These are phyloP conservation scores for Malaclemys terrapin DNA, from an alignment of 2,113 vertebrate genomes.

Conservation along the genomic window DNA sequence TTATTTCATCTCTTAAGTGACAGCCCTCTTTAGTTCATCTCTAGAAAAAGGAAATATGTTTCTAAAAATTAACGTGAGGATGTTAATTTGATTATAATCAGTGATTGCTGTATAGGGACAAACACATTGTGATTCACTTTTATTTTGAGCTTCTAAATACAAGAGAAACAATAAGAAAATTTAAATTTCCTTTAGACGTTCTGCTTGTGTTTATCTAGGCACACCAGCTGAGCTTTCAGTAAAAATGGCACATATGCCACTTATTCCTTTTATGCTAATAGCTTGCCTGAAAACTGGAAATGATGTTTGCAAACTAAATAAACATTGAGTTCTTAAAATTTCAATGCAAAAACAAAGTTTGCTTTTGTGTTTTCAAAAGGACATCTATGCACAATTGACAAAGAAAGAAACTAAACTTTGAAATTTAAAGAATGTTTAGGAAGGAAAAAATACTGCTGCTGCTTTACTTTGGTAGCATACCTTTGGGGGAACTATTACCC, in stretches of 20 bases:
- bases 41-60: not conserved
- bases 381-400: accelerated
- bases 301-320: not conserved
- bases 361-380: not conserved
- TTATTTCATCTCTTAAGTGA: not conserved
- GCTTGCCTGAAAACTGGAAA: accelerated
- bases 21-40: not conserved
- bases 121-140: not conserved
- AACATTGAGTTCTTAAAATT: not conserved
- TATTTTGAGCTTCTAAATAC: not conserved
- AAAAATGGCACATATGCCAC: not conserved
- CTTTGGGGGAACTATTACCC: not conserved
- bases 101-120: not conserved
- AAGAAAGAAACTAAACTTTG: not conserved
- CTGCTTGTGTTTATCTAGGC: not conserved
- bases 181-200: not conserved
- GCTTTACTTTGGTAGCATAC: not conserved
- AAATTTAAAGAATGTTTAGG: not conserved
- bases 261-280: not conserved
- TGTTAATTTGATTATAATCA: not conserved
- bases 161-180: not conserved
- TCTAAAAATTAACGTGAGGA: not conserved
- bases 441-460: not conserved
- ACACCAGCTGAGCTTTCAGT: not conserved
- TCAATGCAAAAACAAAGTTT: not conserved